phyloP scores from a whole-genome alignment of 2,888 invertebrate species.

The Pammene fasciana region DNA sequence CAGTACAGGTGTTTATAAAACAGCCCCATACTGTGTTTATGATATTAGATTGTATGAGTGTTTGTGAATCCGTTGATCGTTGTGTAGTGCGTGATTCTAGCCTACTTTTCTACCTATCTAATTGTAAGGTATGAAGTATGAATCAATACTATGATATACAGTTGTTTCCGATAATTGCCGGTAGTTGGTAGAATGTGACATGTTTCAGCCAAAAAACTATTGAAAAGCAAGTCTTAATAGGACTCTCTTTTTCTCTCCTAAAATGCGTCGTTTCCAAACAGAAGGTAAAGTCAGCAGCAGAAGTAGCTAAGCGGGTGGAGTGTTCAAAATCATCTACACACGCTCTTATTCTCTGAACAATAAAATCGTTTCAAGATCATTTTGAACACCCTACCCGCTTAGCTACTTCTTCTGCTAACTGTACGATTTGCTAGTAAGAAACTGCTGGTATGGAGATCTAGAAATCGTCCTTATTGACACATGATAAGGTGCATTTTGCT shows the following conservation, averaged over 20 bases:
- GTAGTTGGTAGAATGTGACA: slow-evolving; percentile 26
- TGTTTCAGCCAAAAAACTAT: slow-evolving; percentile 11
- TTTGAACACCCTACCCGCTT: no score
- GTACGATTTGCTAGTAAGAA: no score
- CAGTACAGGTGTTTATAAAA: not conserved
- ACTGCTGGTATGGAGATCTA: not conserved
- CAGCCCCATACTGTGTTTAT: not conserved
- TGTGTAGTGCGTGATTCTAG: slow-evolving; percentile 30
- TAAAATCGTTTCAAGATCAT: no score
- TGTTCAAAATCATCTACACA: no score
- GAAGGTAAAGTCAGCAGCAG: not conserved
- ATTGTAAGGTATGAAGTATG: slow-evolving; percentile 19
- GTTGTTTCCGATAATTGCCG: slow-evolving; percentile 26
- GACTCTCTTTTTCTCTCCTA: not conserved
- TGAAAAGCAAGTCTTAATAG: not conserved
- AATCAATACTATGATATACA: slow-evolving; percentile 10
- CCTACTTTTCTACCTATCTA: slow-evolving; percentile 17
- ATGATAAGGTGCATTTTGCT: not conserved
- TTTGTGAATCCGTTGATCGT: slow-evolving; percentile 24
- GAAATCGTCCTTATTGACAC: not conserved
- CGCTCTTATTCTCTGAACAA: no score
- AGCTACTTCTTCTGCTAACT: no score
- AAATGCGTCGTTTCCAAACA: not conserved
- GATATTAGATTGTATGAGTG: slow-evolving; percentile 21
- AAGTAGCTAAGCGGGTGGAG: no score